Evolutionary conservation across 2,113 vertebrate species (phyloP), one percentile per base, ranked within the genome.

Genomic region (Synchiropus splendidus): DNA sequence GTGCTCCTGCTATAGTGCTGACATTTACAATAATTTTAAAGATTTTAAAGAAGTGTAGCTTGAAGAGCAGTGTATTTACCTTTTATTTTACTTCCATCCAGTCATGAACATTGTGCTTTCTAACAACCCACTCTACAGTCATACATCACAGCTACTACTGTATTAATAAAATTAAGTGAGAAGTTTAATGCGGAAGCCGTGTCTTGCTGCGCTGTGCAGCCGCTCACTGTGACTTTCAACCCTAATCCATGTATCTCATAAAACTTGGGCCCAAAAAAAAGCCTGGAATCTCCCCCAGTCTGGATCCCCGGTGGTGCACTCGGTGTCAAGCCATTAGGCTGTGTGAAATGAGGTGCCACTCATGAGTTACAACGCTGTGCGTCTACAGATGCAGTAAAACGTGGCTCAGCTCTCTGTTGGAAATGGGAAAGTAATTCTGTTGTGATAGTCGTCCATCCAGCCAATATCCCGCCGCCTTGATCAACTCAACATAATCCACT

Each of bases 341-440:
- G 80, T 83, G 83, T 83, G 80, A 85, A 83, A 87, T 87, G 81
- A 87, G 85, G 80, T 85, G 83, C 82, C 86, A 85, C 82, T 86
- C 85, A 84, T 80, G 76, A 83, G 72, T 83, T 79, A 82, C 82
- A 83, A 85, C 77, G 72, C 81, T 67, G 75, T 67, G 70, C 68
- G 67, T 72, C 79, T 80, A 69, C 74, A 64, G 64, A 81, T 77
- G 64, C 73, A 63, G 66, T 64, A 72, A 78, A 79, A 80, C 76
- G 74, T 51, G 75, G 69, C 61, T 66, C 69, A 70, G 54, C 42
- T 45, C 68, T 67, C 56, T 51, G 52, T 45, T 50, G 57, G 63
- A 67, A 66, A 70, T 64, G 61, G 60, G 65, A 51, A 62, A 68
- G 72, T 74, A 77, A 82, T 82, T 72, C 63, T 47, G 49, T 62